A percentile compares a stretch with the other conserved stretches of the same genome.
Evolutionary conservation across 2,888 invertebrate species (phyloP).

Genomic region (Cactoblastis cactorum): DNA sequence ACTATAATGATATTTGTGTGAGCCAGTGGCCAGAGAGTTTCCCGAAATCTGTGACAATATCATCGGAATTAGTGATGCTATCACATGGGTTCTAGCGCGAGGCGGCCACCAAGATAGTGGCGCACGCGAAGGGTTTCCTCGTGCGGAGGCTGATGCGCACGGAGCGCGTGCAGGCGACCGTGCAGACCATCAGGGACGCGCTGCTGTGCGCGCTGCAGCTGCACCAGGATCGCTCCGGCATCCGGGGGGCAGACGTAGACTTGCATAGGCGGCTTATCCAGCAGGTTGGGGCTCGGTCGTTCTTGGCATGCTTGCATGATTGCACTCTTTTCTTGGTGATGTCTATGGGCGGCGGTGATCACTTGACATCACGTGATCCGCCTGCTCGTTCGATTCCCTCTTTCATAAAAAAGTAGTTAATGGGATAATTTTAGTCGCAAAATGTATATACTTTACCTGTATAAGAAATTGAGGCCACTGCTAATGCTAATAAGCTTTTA

Average conservation of each 20-base stretch:
- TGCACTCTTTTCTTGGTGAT: not conserved
- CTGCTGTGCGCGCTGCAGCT: constrained; percentile 87
- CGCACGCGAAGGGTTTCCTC: constrained; percentile 86
- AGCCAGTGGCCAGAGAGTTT: no score
- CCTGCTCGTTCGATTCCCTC: no score
- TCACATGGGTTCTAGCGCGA: constrained; percentile 45
- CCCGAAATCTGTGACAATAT: no score
- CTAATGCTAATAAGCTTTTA: no score
- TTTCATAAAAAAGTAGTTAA: no score
- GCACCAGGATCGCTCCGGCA: constrained; percentile 81
- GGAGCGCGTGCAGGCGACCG: constrained; percentile 87
- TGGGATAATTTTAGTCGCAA: no score
- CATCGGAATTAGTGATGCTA: no score
- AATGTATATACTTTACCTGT: no score
- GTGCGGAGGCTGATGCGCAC: constrained; percentile 89
- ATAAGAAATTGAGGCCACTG: no score
- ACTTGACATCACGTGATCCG: no score
- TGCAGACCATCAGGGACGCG: constrained; percentile 89
- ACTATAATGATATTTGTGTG: no score
- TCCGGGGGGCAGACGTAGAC: constrained; percentile 83
- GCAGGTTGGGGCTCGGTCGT: constrained; percentile 72
- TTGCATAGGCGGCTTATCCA: constrained; percentile 86
- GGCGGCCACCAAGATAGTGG: constrained; percentile 84
- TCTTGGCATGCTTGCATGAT: constrained; percentile 1
- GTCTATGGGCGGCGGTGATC: no score